phyloP scores from a whole-genome alignment of 2,113 vertebrate genomes.

The Trochalopteron elliotii region DNA sequence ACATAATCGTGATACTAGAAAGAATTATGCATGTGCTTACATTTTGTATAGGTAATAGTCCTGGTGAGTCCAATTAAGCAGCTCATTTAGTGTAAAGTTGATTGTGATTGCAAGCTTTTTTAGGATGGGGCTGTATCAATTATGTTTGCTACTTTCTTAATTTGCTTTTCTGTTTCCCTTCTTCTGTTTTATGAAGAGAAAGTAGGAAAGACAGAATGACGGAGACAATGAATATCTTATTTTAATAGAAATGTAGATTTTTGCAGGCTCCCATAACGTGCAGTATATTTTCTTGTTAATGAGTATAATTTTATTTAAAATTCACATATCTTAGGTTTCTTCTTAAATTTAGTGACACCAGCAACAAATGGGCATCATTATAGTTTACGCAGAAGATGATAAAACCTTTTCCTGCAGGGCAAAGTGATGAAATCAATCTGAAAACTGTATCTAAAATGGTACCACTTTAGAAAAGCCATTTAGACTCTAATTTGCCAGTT shows the following conservation, averaged over 20 bases:
- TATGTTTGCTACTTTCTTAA: background rate
- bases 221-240: background rate
- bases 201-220: background rate
- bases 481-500: constrained; percentile 62
- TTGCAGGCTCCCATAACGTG: background rate
- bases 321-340: background rate
- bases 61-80: background rate
- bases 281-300: background rate
- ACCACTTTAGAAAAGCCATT: constrained; percentile 59
- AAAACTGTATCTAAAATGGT: constrained; percentile 48
- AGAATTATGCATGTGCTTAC: background rate
- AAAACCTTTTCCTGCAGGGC: background rate
- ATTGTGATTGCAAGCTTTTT: background rate
- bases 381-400: background rate
- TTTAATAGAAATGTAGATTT: background rate
- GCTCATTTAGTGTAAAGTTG: background rate
- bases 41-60: background rate
- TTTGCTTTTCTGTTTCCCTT: background rate
- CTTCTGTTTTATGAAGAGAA: background rate
- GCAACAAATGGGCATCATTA: background rate
- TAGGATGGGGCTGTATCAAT: background rate
- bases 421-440: constrained; percentile 10
- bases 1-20: background rate
- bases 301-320: constrained; percentile 34
- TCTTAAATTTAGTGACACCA: background rate